These are phyloP conservation scores for Pogonognathellus flavescens DNA, from an alignment of 1,140 invertebrate genomes.

Conservation along the genomic window DNA sequence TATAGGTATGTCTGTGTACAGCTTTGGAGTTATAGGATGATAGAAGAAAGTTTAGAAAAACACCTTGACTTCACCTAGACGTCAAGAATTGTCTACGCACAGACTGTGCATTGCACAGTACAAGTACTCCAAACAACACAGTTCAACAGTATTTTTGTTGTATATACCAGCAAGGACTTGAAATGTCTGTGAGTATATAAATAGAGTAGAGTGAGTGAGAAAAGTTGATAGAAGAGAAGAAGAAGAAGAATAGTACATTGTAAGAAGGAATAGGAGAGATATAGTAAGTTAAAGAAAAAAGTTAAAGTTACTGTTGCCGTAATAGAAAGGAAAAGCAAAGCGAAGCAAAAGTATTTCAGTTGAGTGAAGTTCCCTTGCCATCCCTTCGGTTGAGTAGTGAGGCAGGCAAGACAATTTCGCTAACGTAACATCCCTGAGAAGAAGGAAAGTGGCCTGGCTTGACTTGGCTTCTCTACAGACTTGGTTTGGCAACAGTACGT, in stretches of 20 bases:
- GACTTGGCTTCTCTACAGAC: neutral
- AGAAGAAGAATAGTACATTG: neutral
- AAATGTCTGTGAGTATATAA: neutral
- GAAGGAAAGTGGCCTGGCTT: slow-evolving; percentile 31
- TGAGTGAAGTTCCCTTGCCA: slow-evolving; percentile 35
- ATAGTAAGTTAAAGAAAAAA: neutral
- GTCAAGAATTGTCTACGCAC: slow-evolving; percentile 16
- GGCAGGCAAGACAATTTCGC: slow-evolving; percentile 15
- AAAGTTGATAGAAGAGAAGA: neutral
- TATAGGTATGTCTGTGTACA: neutral
- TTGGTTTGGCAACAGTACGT: neutral
- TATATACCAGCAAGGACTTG: neutral
- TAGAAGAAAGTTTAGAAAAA: slow-evolving; percentile 12
- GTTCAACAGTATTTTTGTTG: neutral
- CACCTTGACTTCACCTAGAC: slow-evolving; percentile 7
- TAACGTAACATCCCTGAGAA: slow-evolving; percentile 5
- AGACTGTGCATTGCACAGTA: slow-evolving; percentile 9
- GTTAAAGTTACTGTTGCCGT: neutral
- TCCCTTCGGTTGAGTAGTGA: slow-evolving; percentile 38
- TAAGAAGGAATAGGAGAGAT: neutral
- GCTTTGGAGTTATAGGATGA: too few species aligned
- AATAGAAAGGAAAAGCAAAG: slow-evolving; percentile 14
- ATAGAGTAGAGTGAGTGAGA: neutral
- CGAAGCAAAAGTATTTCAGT: slow-evolving; percentile 42
- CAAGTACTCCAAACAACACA: neutral